Evolutionary conservation across 2,888 invertebrate species (phyloP).

Genomic region (Mayetiola destructor): DNA sequence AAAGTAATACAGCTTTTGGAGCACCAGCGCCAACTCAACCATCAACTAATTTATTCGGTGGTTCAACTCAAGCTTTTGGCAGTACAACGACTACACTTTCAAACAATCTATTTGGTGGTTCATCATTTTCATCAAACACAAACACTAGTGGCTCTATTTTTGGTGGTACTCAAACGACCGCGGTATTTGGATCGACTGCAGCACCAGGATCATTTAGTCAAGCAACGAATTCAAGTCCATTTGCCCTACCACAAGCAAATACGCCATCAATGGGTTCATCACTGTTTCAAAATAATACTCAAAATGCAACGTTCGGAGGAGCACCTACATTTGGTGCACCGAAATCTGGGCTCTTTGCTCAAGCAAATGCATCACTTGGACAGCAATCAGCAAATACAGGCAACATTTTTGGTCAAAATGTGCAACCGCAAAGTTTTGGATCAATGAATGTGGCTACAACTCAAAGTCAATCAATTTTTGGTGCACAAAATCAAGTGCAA

Average conservation of each 20-base stretch:
- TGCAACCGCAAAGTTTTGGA: neutral
- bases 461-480: conserved; percentile 16
- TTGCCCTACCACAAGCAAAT: conserved; percentile 16
- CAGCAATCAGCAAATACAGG: conserved; percentile 21
- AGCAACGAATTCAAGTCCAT: conserved; percentile 15
- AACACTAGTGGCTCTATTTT: conserved; percentile 20
- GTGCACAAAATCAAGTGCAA: neutral
- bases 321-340: conserved; percentile 10
- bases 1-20: conserved; percentile 6
- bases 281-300: neutral
- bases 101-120: conserved; percentile 23
- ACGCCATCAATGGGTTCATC: neutral
- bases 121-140: conserved; percentile 2
- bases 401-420: conserved; percentile 19
- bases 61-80: neutral
- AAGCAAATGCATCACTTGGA: conserved; percentile 29
- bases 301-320: conserved; percentile 15
- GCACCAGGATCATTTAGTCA: conserved; percentile 24
- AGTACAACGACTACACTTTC: conserved; percentile 16
- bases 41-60: neutral
- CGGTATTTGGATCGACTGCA: neutral
- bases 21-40: neutral
- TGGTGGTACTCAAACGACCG: conserved; percentile 28
- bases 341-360: conserved; percentile 27
- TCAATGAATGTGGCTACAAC: conserved; percentile 15